Percentiles rank a stretch among this genome's conserved stretches.
phyloP scores from a whole-genome alignment of 92 coral and sea anemone species.

The Chrysogorgia sp. region DNA sequence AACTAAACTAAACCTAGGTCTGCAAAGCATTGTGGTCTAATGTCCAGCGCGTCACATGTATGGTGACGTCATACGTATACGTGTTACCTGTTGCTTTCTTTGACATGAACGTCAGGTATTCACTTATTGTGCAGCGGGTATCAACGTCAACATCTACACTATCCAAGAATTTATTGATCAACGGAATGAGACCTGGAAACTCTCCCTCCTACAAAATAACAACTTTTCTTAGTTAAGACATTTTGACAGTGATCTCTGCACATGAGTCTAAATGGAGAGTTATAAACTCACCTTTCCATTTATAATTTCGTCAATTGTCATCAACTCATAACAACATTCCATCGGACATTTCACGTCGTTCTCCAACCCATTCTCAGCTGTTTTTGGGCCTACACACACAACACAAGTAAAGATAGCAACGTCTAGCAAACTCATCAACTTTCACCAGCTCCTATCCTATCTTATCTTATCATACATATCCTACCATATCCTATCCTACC shows the following conservation, averaged over 20 bases:
- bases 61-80: not conserved
- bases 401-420: not conserved
- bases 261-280: not conserved
- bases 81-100: constrained; percentile 85
- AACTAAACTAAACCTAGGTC: not conserved
- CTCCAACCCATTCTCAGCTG: constrained; percentile 36
- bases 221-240: not conserved
- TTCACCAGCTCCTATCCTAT: no score
- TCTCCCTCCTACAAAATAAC: constrained; percentile 74
- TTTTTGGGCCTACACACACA: constrained; percentile 11
- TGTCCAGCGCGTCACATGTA: no score
- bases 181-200: constrained; percentile 93
- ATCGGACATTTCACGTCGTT: constrained; percentile 33
- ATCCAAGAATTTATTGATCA: constrained; percentile 89
- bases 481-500: no score
- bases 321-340: constrained; percentile 58
- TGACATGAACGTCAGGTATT: constrained; percentile 80
- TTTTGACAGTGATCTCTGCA: not conserved
- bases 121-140: constrained; percentile 90
- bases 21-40: no score
- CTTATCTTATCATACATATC: no score
- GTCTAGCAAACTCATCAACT: no score
- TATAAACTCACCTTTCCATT: constrained; percentile 80
- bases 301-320: constrained; percentile 82
- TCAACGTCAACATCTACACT: constrained; percentile 90